Conservation (phyloP, 2,113 vertebrate genomes). For the Takifugu flavidus region DNA sequence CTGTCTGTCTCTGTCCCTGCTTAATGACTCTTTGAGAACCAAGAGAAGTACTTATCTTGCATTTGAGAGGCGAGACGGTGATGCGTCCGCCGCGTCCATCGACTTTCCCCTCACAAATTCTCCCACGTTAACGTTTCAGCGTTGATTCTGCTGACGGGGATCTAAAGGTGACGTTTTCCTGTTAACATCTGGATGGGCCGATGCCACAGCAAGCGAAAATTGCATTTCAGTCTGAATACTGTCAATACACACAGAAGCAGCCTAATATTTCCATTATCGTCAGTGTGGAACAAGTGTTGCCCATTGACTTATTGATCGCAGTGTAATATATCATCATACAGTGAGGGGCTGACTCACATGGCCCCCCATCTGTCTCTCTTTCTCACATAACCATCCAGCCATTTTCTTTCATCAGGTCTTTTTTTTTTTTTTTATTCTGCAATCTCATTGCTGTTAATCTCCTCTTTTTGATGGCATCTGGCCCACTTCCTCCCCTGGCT, state of each 20-base stretch:
- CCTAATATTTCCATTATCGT: slow-evolving; percentile 65
- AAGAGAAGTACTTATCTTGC: slow-evolving; percentile 2
- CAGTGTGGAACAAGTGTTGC: slow-evolving; percentile 65
- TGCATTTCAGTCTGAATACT: slow-evolving; percentile 58
- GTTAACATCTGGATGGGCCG: slow-evolving; percentile 56
- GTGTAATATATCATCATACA: slow-evolving; percentile 72
- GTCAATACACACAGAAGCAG: slow-evolving; percentile 44
- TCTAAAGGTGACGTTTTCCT: slow-evolving; percentile 7
- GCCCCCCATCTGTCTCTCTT: slow-evolving; percentile 73
- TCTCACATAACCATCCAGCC: slow-evolving; percentile 70
- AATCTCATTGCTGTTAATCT: slow-evolving; percentile 14
- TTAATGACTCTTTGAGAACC: slow-evolving; percentile 17
- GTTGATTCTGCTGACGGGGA: not conserved
- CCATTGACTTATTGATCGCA: slow-evolving; percentile 72
- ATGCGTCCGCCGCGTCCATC: slow-evolving; percentile 4
- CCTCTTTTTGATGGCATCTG: slow-evolving; percentile 29
- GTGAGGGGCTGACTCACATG: slow-evolving; percentile 56
- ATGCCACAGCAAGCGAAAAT: slow-evolving; percentile 49
- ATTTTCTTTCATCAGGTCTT: slow-evolving; percentile 55
- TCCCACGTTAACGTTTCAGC: not conserved
- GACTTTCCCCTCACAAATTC: too few relatives aligned
- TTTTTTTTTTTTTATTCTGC: slow-evolving; percentile 1
- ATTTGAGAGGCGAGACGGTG: slow-evolving; percentile 17
- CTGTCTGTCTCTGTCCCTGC: slow-evolving; percentile 52
- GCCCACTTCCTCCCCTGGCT: not conserved